These are phyloP conservation scores for Etia nguti DNA, from an alignment of 2,113 vertebrate genomes.

Conservation along the genomic window DNA sequence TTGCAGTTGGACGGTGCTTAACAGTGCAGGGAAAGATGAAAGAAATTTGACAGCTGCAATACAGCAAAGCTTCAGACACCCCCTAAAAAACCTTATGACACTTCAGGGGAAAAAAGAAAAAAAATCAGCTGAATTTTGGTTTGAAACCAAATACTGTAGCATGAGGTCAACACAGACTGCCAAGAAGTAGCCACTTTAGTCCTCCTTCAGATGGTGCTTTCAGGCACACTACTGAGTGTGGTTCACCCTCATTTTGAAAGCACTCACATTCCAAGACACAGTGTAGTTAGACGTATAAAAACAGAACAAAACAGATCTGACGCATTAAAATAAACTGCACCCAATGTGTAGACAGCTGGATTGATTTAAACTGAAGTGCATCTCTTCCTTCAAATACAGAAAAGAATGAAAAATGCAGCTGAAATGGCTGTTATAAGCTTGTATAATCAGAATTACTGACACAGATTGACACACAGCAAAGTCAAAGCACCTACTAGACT, in stretches of 20 bases:
- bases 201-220: background rate
- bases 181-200: background rate
- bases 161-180: background rate
- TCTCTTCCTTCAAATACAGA: background rate
- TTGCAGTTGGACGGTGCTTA: background rate
- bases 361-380: background rate
- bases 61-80: background rate
- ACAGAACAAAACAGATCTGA: background rate
- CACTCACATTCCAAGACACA: background rate
- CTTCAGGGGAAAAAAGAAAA: background rate
- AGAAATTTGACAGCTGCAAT: background rate
- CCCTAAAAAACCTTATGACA: background rate
- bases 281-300: background rate
- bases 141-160: background rate
- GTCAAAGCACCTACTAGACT: background rate
- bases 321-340: background rate
- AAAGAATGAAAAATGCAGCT: background rate
- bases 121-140: background rate
- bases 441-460: background rate
- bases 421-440: background rate
- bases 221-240: background rate
- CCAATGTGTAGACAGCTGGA: background rate
- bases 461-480: background rate
- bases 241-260: background rate
- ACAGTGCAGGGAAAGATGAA: background rate